Evolutionary conservation across 2,888 invertebrate species (phyloP), one percentile per base, ranked within the genome.

Genomic region (Physocephala rufipes): DNA sequence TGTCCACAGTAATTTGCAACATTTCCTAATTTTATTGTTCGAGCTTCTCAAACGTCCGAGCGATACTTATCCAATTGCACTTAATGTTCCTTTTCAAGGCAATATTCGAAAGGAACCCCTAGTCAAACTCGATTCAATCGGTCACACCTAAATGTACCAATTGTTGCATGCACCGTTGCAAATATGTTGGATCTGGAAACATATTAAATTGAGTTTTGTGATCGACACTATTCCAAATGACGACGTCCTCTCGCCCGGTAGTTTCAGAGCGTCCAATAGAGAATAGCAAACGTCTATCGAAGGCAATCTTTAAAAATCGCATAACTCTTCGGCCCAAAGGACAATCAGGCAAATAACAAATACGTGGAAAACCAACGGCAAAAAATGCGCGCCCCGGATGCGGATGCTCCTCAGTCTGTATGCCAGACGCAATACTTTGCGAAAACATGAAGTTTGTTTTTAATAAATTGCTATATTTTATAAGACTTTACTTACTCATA

Each of bases 171-270:
- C 86, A 85, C 70, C 87, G 89, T 79, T 91, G 91, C 76, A 95
- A 87, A 85, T 94, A 95, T 73, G 89, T 90, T 3, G 90, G 89
- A 87, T 94, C 94, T 2, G 94, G 94, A 85, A 92, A 94, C 76
- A 92, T 92, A 70, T 90, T 91, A 30, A 90, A 87, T 84, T 92
- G 91, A 72, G 95, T 95, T 86, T 95, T 95, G 84, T 95, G 95
- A 80, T 95, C 95, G 74, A 95, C 92, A 81, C 91, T 92, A 82
- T 94, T 94, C 97, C 97, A 97, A 61, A 95, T 91, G 70, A 97
- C 94, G 73, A 95, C 95, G 87, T 96, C 94, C 82, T 94, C 93
- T 78, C 93, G 91, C 0, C 96, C 97, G 0, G 96, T 96, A 0
- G 97, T 97, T 72, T 91, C 91, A 1, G 96, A 96, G 59, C 93